Base-by-base conservation (phyloP, 1,140 invertebrate species). In the Pseudomyrmex cubaensis region DNA sequence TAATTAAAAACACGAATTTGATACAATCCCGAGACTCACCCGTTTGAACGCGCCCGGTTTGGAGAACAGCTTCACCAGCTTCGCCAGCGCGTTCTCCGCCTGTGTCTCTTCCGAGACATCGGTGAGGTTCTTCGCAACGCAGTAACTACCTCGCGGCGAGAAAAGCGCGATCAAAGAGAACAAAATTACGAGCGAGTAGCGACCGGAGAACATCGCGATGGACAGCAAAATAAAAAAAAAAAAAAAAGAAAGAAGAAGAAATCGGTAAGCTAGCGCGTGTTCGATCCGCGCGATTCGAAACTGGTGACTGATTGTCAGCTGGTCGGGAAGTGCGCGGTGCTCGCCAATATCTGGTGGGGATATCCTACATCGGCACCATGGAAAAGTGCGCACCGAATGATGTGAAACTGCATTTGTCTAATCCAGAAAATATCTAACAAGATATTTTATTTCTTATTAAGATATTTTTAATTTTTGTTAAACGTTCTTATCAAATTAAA, bases 1-100 rank as follows among this genome's bases (percentile, higher is more conserved):
- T 8, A 62, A 25, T 62, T 62, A 62, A 13, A 62, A 62, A 62
- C 8, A 2, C 8, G 22, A 15, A 15, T 50, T 25, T 22, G 10
- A 17, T 2, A 9, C 35, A 15, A 5, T 48, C 15, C n/a, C 7
- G 25, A 25, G 25, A 5, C 75, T 89, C 85, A 93, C 94, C 90
- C 88, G 90, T 75, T 93, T 94, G 70, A 95, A 95, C 20, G 94
- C 94, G 17, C 93, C 94, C 10, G 94, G 93, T 72, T 94, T 93
- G 8, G 93, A 93, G 70, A 95, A 94, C 78, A 94, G 90, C 85
- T 92, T 92, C 13, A 94, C 94, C 50, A 94, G 85, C 88, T 94
- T 94, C 56, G 93, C 92, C 7, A 95, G 91, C 0, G 91, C 90
- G 48, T 88, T 93, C 22, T 93, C 92, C 50, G 85, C 77, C 13